Evolutionary conservation across 1,140 invertebrate species (phyloP).

Genomic region (Zelostemma sp.): DNA sequence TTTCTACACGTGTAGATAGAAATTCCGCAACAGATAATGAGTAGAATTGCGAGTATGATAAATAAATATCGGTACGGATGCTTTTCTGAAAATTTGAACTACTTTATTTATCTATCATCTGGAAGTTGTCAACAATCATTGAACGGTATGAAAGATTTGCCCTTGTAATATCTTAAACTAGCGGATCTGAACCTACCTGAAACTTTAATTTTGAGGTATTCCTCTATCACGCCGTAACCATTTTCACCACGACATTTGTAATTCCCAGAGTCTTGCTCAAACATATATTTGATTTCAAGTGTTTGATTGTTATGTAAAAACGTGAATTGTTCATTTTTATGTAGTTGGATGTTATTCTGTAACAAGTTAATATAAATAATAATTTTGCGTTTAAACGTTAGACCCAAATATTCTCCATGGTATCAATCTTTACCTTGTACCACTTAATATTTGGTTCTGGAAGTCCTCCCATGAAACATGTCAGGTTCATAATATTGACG

Average conservation of each 20-base stretch:
- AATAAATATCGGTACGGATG: slow-evolving; percentile 48
- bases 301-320: slow-evolving; percentile 52
- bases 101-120: slow-evolving; percentile 56
- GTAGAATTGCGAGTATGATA: slow-evolving; percentile 68
- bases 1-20: slow-evolving; percentile 72
- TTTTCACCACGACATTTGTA: slow-evolving; percentile 63
- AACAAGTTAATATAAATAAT: slow-evolving; percentile 12
- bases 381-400: too few species aligned
- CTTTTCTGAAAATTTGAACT: slow-evolving; percentile 41
- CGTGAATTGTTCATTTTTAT: slow-evolving; percentile 52
- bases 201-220: slow-evolving; percentile 61
- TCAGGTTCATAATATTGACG: slow-evolving; percentile 39
- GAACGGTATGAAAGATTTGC: too few species aligned
- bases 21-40: slow-evolving; percentile 63
- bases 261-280: slow-evolving; percentile 60
- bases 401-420: too few species aligned
- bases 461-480: slow-evolving; percentile 58
- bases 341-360: not conserved
- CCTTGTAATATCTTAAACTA: too few species aligned
- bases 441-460: slow-evolving; percentile 61
- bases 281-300: slow-evolving; percentile 61
- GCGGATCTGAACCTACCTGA: slow-evolving; percentile 63
- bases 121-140: too few species aligned
- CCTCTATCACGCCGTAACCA: slow-evolving; percentile 53
- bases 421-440: slow-evolving; percentile 61